Evolutionary conservation across 2,888 invertebrate genomes (phyloP), one percentile per base, ranked within the genome.

Genomic region (Neria commutata): DNA sequence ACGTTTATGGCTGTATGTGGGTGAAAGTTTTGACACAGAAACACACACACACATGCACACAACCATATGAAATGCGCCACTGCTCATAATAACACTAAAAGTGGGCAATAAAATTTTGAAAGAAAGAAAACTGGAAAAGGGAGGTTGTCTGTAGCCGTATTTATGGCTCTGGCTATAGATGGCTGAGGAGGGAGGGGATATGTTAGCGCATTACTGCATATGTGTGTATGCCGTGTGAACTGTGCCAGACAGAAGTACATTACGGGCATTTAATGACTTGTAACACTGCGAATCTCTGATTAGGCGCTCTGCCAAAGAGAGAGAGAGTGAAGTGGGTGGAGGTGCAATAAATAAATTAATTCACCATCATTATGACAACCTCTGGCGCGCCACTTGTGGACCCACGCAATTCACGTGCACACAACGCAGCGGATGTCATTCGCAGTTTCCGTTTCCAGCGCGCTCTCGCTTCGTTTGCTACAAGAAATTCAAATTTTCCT

Each of bases 181-280:
- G 60, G 57, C 60, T 57, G 45, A 26, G 59, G 25, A 60, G 45
- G 29, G 46, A 21, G 40, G 33, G 25, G 42, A 21, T 46, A 26
- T 33, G 33, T 4, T 19, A 60, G 42, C 52, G 26, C 54, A 54
- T 33, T 51, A 11, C 14, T 48, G 24, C 3, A 16, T 11, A 14
- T 33, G 33, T 11, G 14, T 11, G 11, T 53, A 14, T 3, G 34
- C 19, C 10, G 14, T 10, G 33, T 19, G 23, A 33, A 11, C 23
- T 34, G 56, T 33, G 47, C 42, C n/a, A 25, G 51, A 54, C 33
- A 51, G 33, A 40, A 50, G 55, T 69, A 67, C 66, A 71, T 75
- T 73, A 72, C 61, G 65, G 67, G 65, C 24, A 61, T 61, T 76
- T 75, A 74, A 74, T 74, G 74, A 76, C 71, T 70, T 73, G 72